Evolutionary conservation across 2,113 vertebrate genomes (phyloP).

Genomic region (Macheiramphus alcinus): DNA sequence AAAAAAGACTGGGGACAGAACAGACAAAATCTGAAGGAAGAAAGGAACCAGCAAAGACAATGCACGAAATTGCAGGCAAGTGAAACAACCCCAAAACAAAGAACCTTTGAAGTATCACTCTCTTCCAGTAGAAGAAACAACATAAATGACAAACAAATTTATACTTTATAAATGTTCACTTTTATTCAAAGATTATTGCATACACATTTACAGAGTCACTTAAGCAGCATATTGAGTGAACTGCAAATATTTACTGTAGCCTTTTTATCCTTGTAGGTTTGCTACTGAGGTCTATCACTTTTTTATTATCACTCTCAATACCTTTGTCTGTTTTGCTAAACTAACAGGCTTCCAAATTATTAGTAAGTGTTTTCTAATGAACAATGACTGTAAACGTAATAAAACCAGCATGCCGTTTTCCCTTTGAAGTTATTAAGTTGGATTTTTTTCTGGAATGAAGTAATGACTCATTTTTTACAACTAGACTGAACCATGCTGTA

Average conservation of each 20-base stretch:
- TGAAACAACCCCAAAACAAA: not conserved
- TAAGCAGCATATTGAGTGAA: not conserved
- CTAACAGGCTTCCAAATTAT: not conserved
- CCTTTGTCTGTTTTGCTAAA: not conserved
- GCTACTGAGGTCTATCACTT: not conserved
- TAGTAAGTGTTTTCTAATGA: not conserved
- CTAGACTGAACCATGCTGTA: not conserved
- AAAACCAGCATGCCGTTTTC: not conserved
- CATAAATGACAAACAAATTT: not conserved
- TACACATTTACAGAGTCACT: slow-evolving; percentile 2
- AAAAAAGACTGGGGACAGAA: not conserved
- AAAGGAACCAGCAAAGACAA: not conserved
- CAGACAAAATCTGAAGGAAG: not conserved
- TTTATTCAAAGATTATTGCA: slow-evolving; percentile 23
- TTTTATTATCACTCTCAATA: not conserved
- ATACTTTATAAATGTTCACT: not conserved
- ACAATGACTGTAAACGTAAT: not conserved
- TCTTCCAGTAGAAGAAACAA: not conserved
- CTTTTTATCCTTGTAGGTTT: not conserved
- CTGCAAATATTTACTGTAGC: not conserved
- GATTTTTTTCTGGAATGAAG: not conserved
- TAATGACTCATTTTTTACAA: not conserved
- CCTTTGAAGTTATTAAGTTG: not conserved
- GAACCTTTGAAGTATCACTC: not conserved
- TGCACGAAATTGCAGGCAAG: not conserved